Evolutionary conservation across 1,140 invertebrate species (phyloP).

Genomic region (Campoletis sonorensis): DNA sequence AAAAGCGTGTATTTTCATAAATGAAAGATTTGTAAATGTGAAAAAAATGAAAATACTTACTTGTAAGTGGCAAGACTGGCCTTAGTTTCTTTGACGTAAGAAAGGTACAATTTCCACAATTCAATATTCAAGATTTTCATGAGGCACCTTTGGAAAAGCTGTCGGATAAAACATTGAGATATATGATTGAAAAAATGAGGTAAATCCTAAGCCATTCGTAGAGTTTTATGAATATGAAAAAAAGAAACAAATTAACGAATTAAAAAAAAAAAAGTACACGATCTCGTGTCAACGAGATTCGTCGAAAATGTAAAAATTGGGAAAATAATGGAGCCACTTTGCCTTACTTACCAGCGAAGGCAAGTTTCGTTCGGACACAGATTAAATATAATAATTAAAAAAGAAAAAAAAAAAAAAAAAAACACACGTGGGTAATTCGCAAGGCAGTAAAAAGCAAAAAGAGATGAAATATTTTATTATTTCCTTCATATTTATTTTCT

Average conservation of each 20-base stretch:
- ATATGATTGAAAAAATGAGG: conserved; percentile 50
- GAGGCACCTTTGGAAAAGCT: conserved; percentile 98
- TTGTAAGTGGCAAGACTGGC: conserved; percentile 94
- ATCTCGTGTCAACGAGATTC: conserved; percentile 43
- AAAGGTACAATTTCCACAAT: conserved; percentile 98
- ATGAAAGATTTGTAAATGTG: too few species aligned
- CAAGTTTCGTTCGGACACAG: conserved; percentile 63
- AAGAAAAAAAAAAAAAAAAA: conserved; percentile 43
- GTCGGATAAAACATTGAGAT: conserved; percentile 68
- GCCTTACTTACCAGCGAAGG: conserved; percentile 72
- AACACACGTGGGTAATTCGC: too few species aligned
- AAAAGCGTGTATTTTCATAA: too few species aligned
- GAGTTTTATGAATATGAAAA: conserved; percentile 28
- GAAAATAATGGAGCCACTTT: conserved; percentile 57
- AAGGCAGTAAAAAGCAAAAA: not conserved
- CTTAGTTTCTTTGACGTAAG: conserved; percentile 99
- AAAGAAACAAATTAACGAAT: conserved; percentile 40
- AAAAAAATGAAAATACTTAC: conserved; percentile 79
- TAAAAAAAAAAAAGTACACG: conserved; percentile 22
- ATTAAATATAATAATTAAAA: conserved; percentile 47
- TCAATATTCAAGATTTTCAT: conserved; percentile 99
- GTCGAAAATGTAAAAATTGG: conserved; percentile 38
- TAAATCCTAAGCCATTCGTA: conserved; percentile 35
- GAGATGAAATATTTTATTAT: conserved; percentile 48
- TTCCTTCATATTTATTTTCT: not conserved